Evolutionary conservation across 37 sponge, comb jelly and placozoan genomes (phyloP).

Genomic region (Hexactinellida sp.): DNA sequence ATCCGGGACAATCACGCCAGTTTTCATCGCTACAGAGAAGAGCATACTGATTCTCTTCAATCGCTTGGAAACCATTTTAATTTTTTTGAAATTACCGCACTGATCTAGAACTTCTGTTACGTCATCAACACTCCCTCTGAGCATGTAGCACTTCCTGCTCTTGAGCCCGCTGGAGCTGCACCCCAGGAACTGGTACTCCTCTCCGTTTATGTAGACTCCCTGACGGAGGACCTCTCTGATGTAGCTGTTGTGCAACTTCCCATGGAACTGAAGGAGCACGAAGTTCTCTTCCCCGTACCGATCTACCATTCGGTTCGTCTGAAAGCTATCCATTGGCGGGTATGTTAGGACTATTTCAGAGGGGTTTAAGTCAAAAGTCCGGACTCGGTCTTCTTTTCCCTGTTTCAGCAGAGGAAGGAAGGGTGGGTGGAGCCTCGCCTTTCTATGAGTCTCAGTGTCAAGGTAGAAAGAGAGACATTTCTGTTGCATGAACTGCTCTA

Average conservation of each 20-base stretch:
- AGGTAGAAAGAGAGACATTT: not conserved
- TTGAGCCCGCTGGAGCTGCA: constrained; percentile 57
- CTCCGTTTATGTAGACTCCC: constrained; percentile 33
- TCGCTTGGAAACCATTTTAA: constrained; percentile 35
- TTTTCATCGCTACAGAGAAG: constrained; percentile 41
- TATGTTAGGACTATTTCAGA: not conserved
- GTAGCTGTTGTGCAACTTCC: not conserved
- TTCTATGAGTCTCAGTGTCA: not conserved
- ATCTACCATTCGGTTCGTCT: constrained; percentile 40
- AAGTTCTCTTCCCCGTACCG: constrained; percentile 29
- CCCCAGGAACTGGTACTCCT: constrained; percentile 39
- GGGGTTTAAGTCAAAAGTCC: not conserved
- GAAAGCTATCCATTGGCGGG: not conserved
- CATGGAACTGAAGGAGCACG: constrained; percentile 24
- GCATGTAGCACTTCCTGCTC: constrained; percentile 41
- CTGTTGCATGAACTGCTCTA: not conserved
- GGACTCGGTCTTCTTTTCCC: not conserved
- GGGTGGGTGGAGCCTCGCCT: not conserved
- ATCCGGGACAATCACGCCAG: constrained; percentile 25
- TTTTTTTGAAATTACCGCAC: constrained; percentile 33
- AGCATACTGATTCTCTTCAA: constrained; percentile 61
- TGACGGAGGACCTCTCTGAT: constrained; percentile 12
- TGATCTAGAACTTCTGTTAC: constrained; percentile 22
- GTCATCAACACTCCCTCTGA: constrained; percentile 22
- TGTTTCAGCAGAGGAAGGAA: not conserved